A percentile compares a stretch with the other conserved stretches of the same genome.
phyloP scores from a whole-genome alignment of 2,888 invertebrate genomes.

The Dryococelus australis region DNA sequence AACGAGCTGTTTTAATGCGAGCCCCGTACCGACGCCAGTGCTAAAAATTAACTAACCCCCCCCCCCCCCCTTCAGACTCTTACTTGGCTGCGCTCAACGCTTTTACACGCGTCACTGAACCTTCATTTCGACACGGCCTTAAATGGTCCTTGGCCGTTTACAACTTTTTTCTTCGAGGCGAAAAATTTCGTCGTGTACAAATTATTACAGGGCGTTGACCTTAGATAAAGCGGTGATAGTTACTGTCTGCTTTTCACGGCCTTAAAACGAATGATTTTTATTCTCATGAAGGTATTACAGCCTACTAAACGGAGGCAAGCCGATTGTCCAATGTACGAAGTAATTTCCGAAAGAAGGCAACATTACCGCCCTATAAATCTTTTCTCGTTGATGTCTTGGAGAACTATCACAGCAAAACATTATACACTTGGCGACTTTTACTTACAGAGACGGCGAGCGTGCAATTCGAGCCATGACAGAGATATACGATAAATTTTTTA shows the following conservation, averaged over 20 bases:
- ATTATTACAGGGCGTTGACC: neutral
- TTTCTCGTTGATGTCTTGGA: too few species aligned
- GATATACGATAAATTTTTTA: too few species aligned
- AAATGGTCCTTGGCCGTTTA: neutral
- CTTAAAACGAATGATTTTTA: neutral
- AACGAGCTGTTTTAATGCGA: slow-evolving; percentile 11
- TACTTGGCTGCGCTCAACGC: neutral
- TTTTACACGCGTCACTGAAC: neutral
- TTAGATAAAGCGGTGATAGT: neutral
- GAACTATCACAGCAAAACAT: too few species aligned
- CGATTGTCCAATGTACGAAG: too few species aligned
- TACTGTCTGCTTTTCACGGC: neutral
- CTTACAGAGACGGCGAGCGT: too few species aligned
- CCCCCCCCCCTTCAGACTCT: neutral
- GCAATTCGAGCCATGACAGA: too few species aligned
- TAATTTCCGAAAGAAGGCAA: too few species aligned
- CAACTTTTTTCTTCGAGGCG: neutral
- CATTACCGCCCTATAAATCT: too few species aligned
- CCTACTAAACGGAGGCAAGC: neutral
- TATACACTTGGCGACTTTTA: too few species aligned
- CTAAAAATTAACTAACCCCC: neutral
- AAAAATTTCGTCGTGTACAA: neutral
- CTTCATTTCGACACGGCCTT: neutral
- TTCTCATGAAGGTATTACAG: neutral
- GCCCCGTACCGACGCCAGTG: neutral